Evolutionary conservation across 2,888 invertebrate genomes (phyloP).

Genomic region (Escarpia spicata): DNA sequence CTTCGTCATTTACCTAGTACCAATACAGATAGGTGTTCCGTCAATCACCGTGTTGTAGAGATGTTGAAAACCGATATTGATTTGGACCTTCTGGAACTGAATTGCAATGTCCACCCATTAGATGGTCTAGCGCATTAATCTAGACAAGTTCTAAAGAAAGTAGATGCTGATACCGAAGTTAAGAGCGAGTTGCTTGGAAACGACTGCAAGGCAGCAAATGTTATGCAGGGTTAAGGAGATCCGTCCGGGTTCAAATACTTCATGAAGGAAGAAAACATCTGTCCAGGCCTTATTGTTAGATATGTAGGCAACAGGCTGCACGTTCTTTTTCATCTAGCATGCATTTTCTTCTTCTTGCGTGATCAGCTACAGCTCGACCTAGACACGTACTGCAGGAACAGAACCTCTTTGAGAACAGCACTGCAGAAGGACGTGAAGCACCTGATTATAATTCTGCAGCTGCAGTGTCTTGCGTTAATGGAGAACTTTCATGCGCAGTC

Average conservation of each 20-base stretch:
- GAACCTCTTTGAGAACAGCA: neutral
- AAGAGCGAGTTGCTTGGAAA: slow-evolving; percentile 20
- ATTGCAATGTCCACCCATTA: too few species aligned
- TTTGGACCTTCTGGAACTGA: too few species aligned
- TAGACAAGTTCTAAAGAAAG: slow-evolving; percentile 18
- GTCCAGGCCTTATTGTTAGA: neutral
- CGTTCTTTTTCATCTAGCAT: slow-evolving; percentile 25
- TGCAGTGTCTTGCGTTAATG: slow-evolving; percentile 22
- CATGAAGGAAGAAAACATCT: neutral
- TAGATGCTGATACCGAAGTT: neutral
- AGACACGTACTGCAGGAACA: slow-evolving; percentile 10
- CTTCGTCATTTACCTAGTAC: too few species aligned
- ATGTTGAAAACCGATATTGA: too few species aligned
- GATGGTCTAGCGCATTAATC: neutral
- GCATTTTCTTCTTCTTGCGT: neutral
- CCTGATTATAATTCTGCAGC: neutral
- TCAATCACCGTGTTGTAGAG: too few species aligned
- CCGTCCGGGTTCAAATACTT: slow-evolving; percentile 22
- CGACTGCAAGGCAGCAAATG: slow-evolving; percentile 25
- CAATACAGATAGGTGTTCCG: too few species aligned
- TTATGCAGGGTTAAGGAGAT: slow-evolving; percentile 25
- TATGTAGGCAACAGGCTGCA: slow-evolving; percentile 28
- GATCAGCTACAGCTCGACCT: neutral
- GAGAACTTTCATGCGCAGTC: neutral
- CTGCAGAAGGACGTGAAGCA: slow-evolving; percentile 19